A percentile compares a stretch with the other conserved stretches of the same genome.
phyloP scores from a whole-genome alignment of 1,140 invertebrate species.

The Gryon sp. region DNA sequence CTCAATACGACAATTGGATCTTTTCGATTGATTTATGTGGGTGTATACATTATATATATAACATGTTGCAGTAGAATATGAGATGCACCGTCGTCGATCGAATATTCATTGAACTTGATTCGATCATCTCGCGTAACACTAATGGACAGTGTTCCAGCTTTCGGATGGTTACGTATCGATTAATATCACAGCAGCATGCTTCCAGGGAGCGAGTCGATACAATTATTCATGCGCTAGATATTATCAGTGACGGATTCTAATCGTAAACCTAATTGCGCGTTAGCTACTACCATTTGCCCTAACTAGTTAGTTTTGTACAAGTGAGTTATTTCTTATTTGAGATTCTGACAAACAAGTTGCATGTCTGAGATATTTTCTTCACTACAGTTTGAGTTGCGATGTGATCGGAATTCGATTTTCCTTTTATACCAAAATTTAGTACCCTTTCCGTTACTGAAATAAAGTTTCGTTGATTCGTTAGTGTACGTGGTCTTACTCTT shows the following conservation, averaged over 20 bases:
- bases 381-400: too few relatives aligned
- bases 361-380: neutral
- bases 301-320: constrained; percentile 14
- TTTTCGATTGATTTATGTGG: constrained; percentile 31
- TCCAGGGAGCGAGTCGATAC: constrained; percentile 61
- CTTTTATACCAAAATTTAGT: too few relatives aligned
- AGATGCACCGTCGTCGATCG: constrained; percentile 39
- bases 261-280: constrained; percentile 65
- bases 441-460: too few relatives aligned
- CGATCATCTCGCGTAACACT: constrained; percentile 61
- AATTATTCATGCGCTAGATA: constrained; percentile 69
- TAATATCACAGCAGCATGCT: constrained; percentile 63
- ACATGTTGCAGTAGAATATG: constrained; percentile 1
- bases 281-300: constrained; percentile 29
- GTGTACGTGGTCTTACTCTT: too few relatives aligned
- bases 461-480: too few relatives aligned
- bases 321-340: constrained; percentile 5
- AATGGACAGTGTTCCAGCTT: constrained; percentile 65
- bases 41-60: constrained; percentile 26
- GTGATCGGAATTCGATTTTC: too few relatives aligned
- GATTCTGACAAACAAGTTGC: constrained; percentile 8
- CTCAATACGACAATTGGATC: constrained; percentile 10
- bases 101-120: constrained; percentile 64
- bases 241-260: constrained; percentile 60
- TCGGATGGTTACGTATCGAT: constrained; percentile 64